Base-by-base conservation (phyloP, 2,113 vertebrate species). In the Corythornis vintsioides region DNA sequence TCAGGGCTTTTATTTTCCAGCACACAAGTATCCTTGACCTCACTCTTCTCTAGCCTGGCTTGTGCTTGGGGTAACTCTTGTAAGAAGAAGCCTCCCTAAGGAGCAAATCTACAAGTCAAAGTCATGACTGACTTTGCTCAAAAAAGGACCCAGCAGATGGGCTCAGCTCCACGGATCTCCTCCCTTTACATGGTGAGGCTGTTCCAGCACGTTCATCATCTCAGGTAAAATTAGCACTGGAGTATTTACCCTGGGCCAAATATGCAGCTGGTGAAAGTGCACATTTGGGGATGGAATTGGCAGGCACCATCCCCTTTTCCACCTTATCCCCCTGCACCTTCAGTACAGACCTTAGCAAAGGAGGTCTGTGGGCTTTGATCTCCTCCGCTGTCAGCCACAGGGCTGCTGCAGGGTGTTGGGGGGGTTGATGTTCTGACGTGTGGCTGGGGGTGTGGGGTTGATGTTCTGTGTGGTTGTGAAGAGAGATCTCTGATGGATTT, bases 181-280 rank as follows among this genome's bases (percentile, higher is more conserved):
- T 87, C 84, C 42, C 84, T 87, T 22, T 9, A 3, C 13, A 53
- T 10, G 91, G 50, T 25, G 13, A 31, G 75, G 78, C 78, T 83
- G 55, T 56, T 86, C 73, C 88, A 90, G 63, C 0, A 10, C 77
- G 91, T 76, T 86, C 91, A 83, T 93, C 84, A 91, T 38, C 95
- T 80, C 94, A 72, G 75, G 95, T 88, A 72, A 86, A 96, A 96
- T 92, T 75, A 95, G 89, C 87, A 9, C 74, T 2, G 0, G 0
- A 4, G 35, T 74, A 89, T 93, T 94, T 83, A 92, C 61, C 83
- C 88, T 7, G 8, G 45, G 53, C 89, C 79, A 70, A 77, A 29
- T 35, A 26, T 7, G 31, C 17, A 2, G 84, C 78, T 64, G 87
- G 71, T 89, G 67, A 73, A 77, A 74, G 81, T 48, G 84, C 82